Percentiles rank a stretch among this genome's conserved stretches.
phyloP scores from a whole-genome alignment of 2,888 invertebrate species.

The Dorcus parallelipipedus region DNA sequence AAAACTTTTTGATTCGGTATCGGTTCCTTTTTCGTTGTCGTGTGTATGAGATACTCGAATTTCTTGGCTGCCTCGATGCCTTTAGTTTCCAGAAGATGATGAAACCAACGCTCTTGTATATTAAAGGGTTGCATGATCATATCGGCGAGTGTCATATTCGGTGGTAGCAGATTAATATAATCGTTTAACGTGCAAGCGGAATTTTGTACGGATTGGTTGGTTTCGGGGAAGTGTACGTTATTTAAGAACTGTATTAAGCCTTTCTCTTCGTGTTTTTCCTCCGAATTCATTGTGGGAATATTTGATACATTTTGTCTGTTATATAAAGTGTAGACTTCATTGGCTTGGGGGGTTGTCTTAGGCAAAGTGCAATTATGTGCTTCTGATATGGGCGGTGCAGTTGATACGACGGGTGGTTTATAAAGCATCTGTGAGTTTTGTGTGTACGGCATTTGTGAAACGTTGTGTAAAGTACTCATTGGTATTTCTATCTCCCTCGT shows the following conservation, averaged over 20 bases:
- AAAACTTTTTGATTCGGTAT: conserved; percentile 15
- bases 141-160: conserved; percentile 56
- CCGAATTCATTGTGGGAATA: conserved; percentile 2
- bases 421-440: conserved; percentile 8
- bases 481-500: conserved; percentile 11
- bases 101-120: conserved; percentile 51
- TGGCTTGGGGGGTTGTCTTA: not conserved
- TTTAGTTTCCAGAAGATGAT: conserved; percentile 53
- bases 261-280: conserved; percentile 23
- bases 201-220: conserved; percentile 27
- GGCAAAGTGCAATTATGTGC: not conserved
- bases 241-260: conserved; percentile 57
- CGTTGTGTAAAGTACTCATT: conserved; percentile 3
- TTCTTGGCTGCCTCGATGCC: conserved; percentile 58
- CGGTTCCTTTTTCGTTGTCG: conserved; percentile 24
- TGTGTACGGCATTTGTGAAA: not conserved
- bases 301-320: not conserved
- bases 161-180: conserved; percentile 49
- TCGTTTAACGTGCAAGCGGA: conserved; percentile 15
- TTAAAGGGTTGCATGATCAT: conserved; percentile 53
- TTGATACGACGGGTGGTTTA: conserved; percentile 2
- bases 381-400: conserved; percentile 1
- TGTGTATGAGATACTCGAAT: conserved; percentile 46
- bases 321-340: not conserved
- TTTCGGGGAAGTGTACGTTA: conserved; percentile 57